Evolutionary conservation across 2,113 vertebrate genomes (phyloP).

Genomic region (Mungos mungo): DNA sequence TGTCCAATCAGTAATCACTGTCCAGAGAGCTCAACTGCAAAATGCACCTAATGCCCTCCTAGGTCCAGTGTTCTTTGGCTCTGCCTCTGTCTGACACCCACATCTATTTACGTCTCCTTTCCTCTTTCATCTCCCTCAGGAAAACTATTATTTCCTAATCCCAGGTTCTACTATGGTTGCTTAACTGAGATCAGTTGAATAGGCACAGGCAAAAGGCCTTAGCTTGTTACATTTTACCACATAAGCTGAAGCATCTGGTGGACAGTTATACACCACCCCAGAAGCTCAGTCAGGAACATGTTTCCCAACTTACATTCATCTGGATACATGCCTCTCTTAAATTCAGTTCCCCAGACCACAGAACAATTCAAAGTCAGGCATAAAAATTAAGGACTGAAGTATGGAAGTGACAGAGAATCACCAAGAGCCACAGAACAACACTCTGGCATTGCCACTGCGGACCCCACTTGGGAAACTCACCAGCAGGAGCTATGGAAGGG

Average conservation of each 20-base stretch:
- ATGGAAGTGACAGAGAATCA: constrained; percentile 47
- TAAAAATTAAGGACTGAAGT: constrained; percentile 52
- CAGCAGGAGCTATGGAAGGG: constrained; percentile 82
- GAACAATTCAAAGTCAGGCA: constrained; percentile 38
- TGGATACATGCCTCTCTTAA: constrained; percentile 33
- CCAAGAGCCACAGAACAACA: constrained; percentile 50
- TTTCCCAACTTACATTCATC: background rate
- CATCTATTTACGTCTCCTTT: background rate
- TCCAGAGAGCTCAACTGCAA: constrained; percentile 43
- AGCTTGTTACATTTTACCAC: background rate
- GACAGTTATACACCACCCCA: background rate
- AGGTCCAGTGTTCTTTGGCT: background rate
- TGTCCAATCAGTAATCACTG: background rate
- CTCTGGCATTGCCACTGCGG: constrained; percentile 45
- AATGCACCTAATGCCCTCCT: background rate
- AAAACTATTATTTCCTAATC: constrained; percentile 8
- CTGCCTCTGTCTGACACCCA: background rate
- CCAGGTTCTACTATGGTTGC: background rate
- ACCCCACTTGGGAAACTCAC: constrained; percentile 77
- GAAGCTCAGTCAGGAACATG: background rate
- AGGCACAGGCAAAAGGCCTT: constrained; percentile 13
- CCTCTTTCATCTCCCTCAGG: constrained; percentile 8
- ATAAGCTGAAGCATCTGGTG: background rate
- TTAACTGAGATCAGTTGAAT: background rate
- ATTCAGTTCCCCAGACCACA: constrained; percentile 53